Evolutionary conservation across 2,113 vertebrate genomes (phyloP).

Genomic region (Ceuthmochares aereus): DNA sequence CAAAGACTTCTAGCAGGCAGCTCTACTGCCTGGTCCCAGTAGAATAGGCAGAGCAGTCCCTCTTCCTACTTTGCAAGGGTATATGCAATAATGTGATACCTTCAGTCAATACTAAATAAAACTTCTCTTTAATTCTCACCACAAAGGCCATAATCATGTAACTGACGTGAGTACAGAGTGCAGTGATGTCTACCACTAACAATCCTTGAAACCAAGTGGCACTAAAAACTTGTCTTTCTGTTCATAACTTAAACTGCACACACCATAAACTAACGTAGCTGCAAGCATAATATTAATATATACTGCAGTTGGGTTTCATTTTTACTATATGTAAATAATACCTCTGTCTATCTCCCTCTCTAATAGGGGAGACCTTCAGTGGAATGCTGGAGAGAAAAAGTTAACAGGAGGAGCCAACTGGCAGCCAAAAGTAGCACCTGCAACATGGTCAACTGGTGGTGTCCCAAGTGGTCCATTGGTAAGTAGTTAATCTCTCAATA

Average conservation of each 20-base stretch:
- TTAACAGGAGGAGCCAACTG: constrained; percentile 97
- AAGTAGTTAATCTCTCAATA: constrained; percentile 19
- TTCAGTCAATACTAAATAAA: constrained; percentile 34
- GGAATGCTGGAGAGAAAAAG: constrained; percentile 91
- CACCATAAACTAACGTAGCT: constrained; percentile 32
- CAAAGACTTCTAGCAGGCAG: constrained; percentile 60
- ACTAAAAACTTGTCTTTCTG: background rate
- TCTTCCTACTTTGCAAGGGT: constrained; percentile 55
- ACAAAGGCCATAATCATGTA: constrained; percentile 34
- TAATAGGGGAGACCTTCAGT: constrained; percentile 86
- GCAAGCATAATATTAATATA: background rate
- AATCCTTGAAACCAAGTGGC: background rate
- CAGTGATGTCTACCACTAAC: constrained; percentile 24
- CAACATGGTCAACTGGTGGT: constrained; percentile 87
- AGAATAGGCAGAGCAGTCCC: constrained; percentile 42
- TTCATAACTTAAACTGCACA: constrained; percentile 28
- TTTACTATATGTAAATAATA: background rate
- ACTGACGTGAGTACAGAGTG: background rate
- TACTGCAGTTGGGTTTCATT: background rate
- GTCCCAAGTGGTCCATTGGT: constrained; percentile 87
- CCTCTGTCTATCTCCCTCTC: background rate
- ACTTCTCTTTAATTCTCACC: constrained; percentile 27
- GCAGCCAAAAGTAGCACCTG: constrained; percentile 93
- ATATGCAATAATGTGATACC: constrained; percentile 5
- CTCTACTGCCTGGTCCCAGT: constrained; percentile 36